Evolutionary conservation across 2,113 vertebrate species (phyloP), one percentile per base, ranked within the genome.

Genomic region (Chloropsis cyanopogon): DNA sequence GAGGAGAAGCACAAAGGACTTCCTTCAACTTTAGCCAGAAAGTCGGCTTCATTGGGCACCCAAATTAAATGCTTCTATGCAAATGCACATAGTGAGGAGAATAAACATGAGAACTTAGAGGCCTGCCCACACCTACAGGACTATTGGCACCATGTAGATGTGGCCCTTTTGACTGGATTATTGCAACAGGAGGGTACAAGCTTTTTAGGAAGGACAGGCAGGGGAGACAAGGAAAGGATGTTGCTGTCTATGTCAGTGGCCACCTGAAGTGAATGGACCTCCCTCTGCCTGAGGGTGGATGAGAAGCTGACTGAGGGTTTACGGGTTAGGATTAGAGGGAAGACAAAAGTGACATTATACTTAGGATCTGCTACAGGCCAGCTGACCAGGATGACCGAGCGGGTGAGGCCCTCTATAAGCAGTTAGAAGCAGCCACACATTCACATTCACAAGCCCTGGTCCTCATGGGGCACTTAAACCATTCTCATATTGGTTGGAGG

Each of bases 381-480:
- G 5, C 16, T 47, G 17, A 41, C 21, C 47, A 69, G 18, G 25
- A 61, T 47, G 29, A 69, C 41, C 0, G 0, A 61, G 25, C 0
- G 0, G 17, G 8, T 47, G 24, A 61, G n/a, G n/a, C 11, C 3
- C 3, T 31, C 24, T 26, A 5, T 10, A 21, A 39, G 41, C 28
- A 75, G 61, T 47, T 3, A 29, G n/a, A 21, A 75, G 20, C n/a
- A 82, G 19, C 23, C 60, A 60, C 29, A n/a, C 39, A 53, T 33
- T 75, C 28, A 68, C 9, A 53, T 33, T 75, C 28, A 75, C 9
- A 53, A 53, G 39, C 29, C 17, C 17, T 47, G 9, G n/a, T 41
- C 29, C n/a, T 60, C 29, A 22, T 25, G 20, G 16, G 9, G 9
- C 4, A 26, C 20, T 89, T 75, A 46, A 53, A 41, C 21, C 17